Evolutionary conservation across 2,113 vertebrate species (phyloP).

Genomic region (Microcebus griseorufus): DNA sequence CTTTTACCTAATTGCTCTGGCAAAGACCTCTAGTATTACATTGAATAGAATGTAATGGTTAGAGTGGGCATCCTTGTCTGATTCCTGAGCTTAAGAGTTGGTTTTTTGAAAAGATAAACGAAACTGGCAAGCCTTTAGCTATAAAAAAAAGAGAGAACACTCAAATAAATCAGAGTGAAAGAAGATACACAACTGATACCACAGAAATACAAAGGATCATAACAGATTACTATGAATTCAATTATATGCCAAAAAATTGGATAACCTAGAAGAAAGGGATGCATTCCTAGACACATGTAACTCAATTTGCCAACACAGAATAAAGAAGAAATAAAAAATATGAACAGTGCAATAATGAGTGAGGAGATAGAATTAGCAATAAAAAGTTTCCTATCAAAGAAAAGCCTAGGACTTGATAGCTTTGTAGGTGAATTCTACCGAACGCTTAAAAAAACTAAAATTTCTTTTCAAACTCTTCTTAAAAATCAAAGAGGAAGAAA

Average conservation of each 20-base stretch:
- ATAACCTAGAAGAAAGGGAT: not conserved
- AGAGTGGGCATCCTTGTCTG: not conserved
- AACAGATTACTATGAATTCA: not conserved
- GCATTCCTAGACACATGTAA: not conserved
- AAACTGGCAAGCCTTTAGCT: not conserved
- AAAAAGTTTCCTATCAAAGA: not conserved
- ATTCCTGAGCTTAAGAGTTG: not conserved
- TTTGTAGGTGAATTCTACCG: not conserved
- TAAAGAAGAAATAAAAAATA: not conserved
- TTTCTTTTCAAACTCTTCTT: not conserved
- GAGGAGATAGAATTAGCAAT: not conserved
- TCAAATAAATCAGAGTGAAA: not conserved
- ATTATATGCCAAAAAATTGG: not conserved
- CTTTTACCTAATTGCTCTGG: not conserved
- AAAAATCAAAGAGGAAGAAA: not conserved
- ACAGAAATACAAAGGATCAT: not conserved
- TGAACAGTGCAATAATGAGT: not conserved
- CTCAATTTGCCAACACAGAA: not conserved
- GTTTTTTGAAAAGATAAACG: not conserved
- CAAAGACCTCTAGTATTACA: not conserved
- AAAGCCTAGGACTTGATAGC: not conserved
- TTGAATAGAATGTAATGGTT: not conserved
- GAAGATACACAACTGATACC: not conserved
- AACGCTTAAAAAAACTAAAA: not conserved
- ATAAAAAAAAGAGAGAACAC: not conserved